phyloP scores from a whole-genome alignment of 1,140 invertebrate genomes.

The Caenorhabditis inopinata region DNA sequence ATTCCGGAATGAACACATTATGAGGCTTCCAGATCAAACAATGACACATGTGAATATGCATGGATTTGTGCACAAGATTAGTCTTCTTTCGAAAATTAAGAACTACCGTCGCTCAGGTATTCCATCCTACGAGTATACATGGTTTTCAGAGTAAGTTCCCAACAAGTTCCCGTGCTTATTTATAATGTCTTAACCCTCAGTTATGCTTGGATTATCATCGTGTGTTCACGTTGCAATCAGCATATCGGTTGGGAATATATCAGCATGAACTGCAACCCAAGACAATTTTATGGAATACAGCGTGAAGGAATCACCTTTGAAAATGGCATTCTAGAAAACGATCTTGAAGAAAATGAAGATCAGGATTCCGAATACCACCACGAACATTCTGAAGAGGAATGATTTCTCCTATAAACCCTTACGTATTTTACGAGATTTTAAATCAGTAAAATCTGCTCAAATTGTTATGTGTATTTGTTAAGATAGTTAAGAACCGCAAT shows the following conservation, averaged over 20 bases:
- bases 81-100: neutral
- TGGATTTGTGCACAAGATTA: neutral
- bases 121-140: neutral
- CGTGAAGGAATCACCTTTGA: neutral
- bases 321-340: neutral
- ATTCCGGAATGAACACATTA: neutral
- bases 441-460: too few relatives aligned
- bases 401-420: too few relatives aligned
- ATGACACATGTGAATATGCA: neutral
- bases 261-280: neutral
- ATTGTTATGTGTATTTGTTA: too few relatives aligned
- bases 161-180: too few relatives aligned
- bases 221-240: neutral
- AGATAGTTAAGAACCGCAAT: too few relatives aligned
- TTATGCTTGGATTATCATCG: constrained; percentile 2
- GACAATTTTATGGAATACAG: neutral
- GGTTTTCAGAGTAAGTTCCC: neutral
- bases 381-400: neutral
- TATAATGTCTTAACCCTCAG: neutral
- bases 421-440: too few relatives aligned
- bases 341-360: neutral
- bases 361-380: neutral
- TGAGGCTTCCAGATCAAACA: constrained; percentile 3
- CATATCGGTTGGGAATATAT: constrained; percentile 18
- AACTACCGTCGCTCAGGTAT: neutral